Percentiles rank a stretch among this genome's conserved stretches.
phyloP scores from a whole-genome alignment of 2,888 invertebrate genomes.

The Pseudoips prasinana region DNA sequence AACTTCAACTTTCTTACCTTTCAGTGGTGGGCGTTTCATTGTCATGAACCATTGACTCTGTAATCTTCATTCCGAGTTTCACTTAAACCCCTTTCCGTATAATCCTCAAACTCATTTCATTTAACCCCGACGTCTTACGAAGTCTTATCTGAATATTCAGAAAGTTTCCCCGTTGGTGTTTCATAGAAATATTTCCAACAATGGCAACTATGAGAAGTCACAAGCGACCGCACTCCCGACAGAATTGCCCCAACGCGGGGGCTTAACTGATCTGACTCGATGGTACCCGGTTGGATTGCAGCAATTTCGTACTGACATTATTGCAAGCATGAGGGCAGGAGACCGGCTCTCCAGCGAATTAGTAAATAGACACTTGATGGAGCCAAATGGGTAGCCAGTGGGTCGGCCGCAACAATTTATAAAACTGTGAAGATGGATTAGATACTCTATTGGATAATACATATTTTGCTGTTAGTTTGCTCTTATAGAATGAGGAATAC shows the following conservation, averaged over 20 bases:
- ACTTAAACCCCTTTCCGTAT: neutral
- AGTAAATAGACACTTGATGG: slow-evolving; percentile 56
- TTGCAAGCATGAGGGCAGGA: slow-evolving; percentile 66
- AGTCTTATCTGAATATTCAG: too few relatives aligned
- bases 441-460: too few relatives aligned
- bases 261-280: slow-evolving; percentile 66
- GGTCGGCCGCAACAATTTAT: slow-evolving; percentile 18
- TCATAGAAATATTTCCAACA: too few relatives aligned
- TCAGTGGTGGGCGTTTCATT: slow-evolving; percentile 36
- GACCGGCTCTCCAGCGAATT: slow-evolving; percentile 65
- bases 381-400: slow-evolving; percentile 29
- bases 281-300: slow-evolving; percentile 65
- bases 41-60: slow-evolving; percentile 42
- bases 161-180: too few relatives aligned
- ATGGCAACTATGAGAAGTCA: slow-evolving; percentile 15
- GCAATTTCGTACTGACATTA: slow-evolving; percentile 70
- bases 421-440: slow-evolving; percentile 1
- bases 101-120: slow-evolving; percentile 3
- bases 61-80: slow-evolving; percentile 57
- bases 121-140: neutral
- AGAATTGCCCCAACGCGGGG: slow-evolving; percentile 47
- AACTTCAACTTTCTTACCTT: slow-evolving; percentile 38
- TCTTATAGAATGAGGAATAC: too few relatives aligned
- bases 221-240: slow-evolving; percentile 44
- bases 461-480: too few relatives aligned